Base-by-base conservation (phyloP, 2,888 invertebrate species). In the Strigamia crassipes region DNA sequence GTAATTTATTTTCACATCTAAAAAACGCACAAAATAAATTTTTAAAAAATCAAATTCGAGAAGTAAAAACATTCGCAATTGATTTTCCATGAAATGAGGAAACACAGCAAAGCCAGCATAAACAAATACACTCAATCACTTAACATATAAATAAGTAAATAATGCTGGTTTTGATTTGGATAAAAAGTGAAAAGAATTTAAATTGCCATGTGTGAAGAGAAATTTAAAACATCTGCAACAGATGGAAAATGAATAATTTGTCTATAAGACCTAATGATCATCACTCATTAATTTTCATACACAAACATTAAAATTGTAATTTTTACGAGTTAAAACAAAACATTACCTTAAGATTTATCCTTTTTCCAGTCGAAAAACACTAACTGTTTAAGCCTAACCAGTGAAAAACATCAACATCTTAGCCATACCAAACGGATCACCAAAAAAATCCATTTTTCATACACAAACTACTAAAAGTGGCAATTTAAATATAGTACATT, bases 31-130 rank as follows among this genome's bases (percentile, higher is more conserved):
- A 38, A 38, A 38, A 38, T 2, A 38, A 6, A 1, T n/a, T n/a
- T n/a, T n/a, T n/a, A 9, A 38, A 38, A 38, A 38, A 38, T 15
- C 8, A 18, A n/a, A 18, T 56, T 56, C 21, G 18, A 56, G n/a
- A 9, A 9, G 18, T n/a, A 56, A 56, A 18, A 56, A 56, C 15
- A 56, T n/a, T 56, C 18, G 0, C n/a, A 56, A 56, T 56, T 56
- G 56, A 56, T 56, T 56, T 56, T 18, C 56, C 56, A 56, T 56
- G 56, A 56, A 56, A 56, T 56, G 56, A 56, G 56, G 56, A 56
- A 56, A 56, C 56, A 56, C n/a, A 13, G 46, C 46, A 46, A 9
- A 46, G n/a, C 38, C 38, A 38, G 38, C 38, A 38, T 38, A 38
- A 38, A 38, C 38, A 38, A 38, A 38, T 27, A 38, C 10, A 38